Conservation (phyloP, 2,797 vertebrate species). For the Mormyrus hasselquistii region DNA sequence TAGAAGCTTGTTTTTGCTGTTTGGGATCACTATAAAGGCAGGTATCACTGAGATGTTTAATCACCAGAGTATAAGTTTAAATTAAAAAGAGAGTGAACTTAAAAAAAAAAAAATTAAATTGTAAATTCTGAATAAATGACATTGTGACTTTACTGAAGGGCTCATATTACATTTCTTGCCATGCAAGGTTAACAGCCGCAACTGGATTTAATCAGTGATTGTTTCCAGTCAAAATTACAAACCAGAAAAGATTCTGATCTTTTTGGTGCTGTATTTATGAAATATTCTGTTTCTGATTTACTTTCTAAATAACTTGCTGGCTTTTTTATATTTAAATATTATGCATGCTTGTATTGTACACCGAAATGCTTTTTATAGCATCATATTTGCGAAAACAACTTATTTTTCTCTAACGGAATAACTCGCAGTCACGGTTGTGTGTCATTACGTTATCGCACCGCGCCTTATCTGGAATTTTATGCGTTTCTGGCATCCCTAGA, state of each 20-base stretch:
- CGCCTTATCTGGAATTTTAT: neutral
- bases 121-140: neutral
- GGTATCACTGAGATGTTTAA: neutral
- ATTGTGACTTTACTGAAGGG: neutral
- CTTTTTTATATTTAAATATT: neutral
- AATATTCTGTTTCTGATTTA: neutral
- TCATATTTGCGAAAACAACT: neutral
- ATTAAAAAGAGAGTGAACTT: neutral
- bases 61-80: neutral
- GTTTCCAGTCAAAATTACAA: neutral
- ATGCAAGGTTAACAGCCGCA: neutral
- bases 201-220: neutral
- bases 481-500: neutral
- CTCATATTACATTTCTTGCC: neutral
- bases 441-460: neutral
- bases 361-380: neutral
- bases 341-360: neutral
- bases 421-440: neutral
- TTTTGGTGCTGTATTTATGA: neutral
- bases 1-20: neutral
- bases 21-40: neutral
- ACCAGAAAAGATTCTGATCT: neutral
- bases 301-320: neutral
- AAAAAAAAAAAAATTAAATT: neutral
- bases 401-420: neutral